phyloP scores from a whole-genome alignment of 2,113 vertebrate genomes.

The Ptyas mucosa region DNA sequence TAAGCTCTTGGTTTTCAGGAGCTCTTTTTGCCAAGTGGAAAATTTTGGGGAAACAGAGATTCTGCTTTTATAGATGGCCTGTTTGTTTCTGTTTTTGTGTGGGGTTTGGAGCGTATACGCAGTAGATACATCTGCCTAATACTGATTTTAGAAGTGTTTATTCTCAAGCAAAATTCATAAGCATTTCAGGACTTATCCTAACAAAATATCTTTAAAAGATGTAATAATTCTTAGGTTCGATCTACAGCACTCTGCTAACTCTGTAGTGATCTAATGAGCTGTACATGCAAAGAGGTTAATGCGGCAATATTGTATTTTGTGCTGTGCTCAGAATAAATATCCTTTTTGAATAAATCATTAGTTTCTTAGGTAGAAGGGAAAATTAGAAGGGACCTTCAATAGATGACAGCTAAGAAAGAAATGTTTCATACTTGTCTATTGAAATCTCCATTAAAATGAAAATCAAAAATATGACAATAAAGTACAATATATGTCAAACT shows the following conservation, averaged over 20 bases:
- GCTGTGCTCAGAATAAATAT: not conserved
- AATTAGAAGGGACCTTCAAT: not conserved
- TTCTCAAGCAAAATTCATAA: not conserved
- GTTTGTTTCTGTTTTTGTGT: not conserved
- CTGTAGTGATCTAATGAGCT: not conserved
- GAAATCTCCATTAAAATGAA: not conserved
- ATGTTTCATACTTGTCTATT: not conserved
- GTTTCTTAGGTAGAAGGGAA: not conserved
- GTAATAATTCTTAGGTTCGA: not conserved
- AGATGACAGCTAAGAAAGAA: not conserved
- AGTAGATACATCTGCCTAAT: not conserved
- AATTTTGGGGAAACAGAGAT: slow-evolving; percentile 15
- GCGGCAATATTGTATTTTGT: not conserved
- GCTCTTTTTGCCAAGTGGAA: slow-evolving; percentile 22
- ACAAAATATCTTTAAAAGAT: not conserved
- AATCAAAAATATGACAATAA: not conserved
- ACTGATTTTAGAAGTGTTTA: not conserved
- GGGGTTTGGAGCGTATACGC: not conserved
- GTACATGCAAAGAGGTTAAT: not conserved
- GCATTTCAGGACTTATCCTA: too few relatives aligned
- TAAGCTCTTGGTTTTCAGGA: slow-evolving; percentile 22
- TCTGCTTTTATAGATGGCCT: not conserved
- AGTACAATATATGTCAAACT: not conserved
- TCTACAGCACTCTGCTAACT: not conserved
- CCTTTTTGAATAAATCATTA: not conserved